A percentile compares a stretch with the other conserved stretches of the same genome.
These are phyloP conservation scores for Theocolax elegans DNA, from an alignment of 1,140 invertebrate species.

Conservation along the genomic window DNA sequence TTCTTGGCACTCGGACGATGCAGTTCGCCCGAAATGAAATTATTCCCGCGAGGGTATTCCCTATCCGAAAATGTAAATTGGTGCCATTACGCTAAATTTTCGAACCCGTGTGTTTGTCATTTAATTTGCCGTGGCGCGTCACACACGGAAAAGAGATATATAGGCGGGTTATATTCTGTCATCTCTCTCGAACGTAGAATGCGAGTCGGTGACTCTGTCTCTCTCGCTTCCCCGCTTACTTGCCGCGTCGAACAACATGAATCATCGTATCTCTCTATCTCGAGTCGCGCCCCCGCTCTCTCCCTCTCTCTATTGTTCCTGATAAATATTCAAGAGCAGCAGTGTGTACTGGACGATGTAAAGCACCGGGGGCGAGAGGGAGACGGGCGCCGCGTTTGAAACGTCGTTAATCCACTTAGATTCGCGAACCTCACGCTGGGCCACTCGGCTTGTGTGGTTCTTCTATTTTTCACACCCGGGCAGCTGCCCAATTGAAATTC, in stretches of 20 bases:
- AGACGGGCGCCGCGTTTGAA: neutral
- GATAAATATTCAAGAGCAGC: constrained; percentile 34
- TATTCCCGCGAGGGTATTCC: too few species aligned
- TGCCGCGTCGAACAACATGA: neutral
- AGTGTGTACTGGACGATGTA: neutral
- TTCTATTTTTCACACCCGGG: neutral
- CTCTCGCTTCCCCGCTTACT: neutral
- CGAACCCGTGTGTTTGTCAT: constrained; percentile 18
- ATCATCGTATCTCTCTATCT: constrained; percentile 26
- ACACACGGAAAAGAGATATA: too few species aligned
- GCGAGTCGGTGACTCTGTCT: neutral
- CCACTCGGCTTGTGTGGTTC: too few species aligned
- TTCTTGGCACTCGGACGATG: constrained; percentile 4
- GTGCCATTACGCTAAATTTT: constrained; percentile 24
- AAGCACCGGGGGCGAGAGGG: neutral
- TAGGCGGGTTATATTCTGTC: too few species aligned
- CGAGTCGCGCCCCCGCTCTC: neutral
- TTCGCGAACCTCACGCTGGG: constrained; percentile 11
- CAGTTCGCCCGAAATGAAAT: constrained; percentile 15
- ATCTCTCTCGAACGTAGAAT: too few species aligned
- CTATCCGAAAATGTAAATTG: constrained; percentile 27
- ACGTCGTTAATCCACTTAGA: constrained; percentile 24
- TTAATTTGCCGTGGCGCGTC: too few species aligned
- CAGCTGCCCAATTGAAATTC: neutral
- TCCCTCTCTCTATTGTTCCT: neutral